Evolutionary conservation across 2,113 vertebrate species (phyloP).

Genomic region (Petromus typicus): DNA sequence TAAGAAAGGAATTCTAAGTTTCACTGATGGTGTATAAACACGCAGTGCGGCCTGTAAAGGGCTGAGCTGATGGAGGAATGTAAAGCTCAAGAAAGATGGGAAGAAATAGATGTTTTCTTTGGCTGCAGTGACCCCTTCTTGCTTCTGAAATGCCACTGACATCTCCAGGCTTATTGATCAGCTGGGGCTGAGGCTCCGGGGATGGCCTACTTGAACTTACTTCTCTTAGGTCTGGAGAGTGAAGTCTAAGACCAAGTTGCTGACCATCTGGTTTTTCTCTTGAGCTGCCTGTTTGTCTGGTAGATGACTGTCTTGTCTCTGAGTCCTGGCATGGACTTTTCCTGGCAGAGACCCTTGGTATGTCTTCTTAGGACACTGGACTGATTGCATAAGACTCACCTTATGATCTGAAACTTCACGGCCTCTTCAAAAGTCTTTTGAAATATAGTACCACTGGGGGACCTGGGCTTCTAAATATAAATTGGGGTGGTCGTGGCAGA

Average conservation of each 20-base stretch:
- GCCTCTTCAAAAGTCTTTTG: neutral
- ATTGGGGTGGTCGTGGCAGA: neutral
- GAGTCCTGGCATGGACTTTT: neutral
- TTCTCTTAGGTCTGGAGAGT: neutral
- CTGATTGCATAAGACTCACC: neutral
- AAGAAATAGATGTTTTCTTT: neutral
- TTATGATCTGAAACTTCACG: neutral
- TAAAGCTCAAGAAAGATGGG: neutral
- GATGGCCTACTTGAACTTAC: neutral
- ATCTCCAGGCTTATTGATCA: neutral
- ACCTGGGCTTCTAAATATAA: neutral
- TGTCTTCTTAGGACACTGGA: neutral
- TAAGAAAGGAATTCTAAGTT: conserved; percentile 43
- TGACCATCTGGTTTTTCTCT: neutral
- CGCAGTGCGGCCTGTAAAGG: neutral
- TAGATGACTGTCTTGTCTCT: neutral
- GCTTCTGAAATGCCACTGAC: neutral
- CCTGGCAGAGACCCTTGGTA: neutral
- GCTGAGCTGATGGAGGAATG: neutral
- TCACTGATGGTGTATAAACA: neutral
- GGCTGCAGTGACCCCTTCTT: neutral
- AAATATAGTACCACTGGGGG: neutral
- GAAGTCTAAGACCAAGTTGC: neutral
- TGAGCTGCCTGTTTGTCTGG: neutral
- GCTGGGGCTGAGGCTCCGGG: too few species aligned